Conservation (phyloP, 2,888 invertebrate genomes). For the Tachina lurida region DNA sequence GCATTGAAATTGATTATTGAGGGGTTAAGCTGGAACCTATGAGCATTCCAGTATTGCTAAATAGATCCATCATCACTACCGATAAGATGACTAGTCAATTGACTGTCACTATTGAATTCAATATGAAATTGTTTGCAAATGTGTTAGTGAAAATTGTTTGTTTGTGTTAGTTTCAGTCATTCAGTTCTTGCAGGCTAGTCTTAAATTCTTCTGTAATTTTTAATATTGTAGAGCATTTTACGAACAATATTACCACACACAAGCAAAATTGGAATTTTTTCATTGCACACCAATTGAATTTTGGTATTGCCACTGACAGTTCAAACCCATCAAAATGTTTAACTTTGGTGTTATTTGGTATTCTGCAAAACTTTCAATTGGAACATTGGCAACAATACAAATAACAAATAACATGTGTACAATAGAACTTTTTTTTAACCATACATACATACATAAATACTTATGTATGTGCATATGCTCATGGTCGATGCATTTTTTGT, state of each 20-base stretch:
- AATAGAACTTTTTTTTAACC: slow-evolving; percentile 33
- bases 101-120: no score
- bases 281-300: slow-evolving; percentile 43
- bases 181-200: no score
- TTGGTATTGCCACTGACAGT: slow-evolving; percentile 67
- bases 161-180: no score
- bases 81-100: no score
- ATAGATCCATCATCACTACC: no score
- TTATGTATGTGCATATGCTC: not conserved
- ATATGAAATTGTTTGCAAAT: no score
- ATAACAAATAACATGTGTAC: slow-evolving; percentile 56
- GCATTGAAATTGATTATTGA: no score
- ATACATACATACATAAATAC: not conserved
- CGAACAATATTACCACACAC: not conserved
- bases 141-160: no score
- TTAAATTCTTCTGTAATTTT: no score
- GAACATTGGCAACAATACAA: slow-evolving; percentile 59
- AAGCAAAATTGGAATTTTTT: not conserved
- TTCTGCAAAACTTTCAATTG: slow-evolving; percentile 62
- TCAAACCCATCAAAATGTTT: slow-evolving; percentile 68
- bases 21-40: no score
- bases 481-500: slow-evolving; percentile 11
- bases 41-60: no score
- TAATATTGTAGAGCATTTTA: not conserved
- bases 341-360: slow-evolving; percentile 66